These are phyloP conservation scores for Eciton burchellii DNA, from an alignment of 1,140 invertebrate species.

Conservation along the genomic window DNA sequence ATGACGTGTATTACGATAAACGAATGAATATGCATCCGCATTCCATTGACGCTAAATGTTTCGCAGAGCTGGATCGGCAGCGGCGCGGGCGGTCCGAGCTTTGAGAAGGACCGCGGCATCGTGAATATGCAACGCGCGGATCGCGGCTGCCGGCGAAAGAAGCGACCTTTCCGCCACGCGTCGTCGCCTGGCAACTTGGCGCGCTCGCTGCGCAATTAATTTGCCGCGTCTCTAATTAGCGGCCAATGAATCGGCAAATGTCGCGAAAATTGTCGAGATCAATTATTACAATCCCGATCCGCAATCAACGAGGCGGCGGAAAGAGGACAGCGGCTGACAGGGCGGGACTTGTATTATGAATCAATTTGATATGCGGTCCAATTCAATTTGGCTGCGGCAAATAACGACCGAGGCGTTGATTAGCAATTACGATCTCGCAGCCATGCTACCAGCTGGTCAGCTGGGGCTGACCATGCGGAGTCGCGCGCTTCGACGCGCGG, in stretches of 20 bases:
- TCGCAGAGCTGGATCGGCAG: slow-evolving; percentile 4
- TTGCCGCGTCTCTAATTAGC: slow-evolving; percentile 35
- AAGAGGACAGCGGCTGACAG: neutral
- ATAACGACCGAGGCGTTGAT: slow-evolving; percentile 60
- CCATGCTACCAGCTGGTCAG: slow-evolving; percentile 1
- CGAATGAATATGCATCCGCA: slow-evolving; percentile 49
- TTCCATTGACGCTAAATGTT: neutral
- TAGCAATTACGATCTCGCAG: slow-evolving; percentile 72
- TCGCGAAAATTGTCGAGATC: slow-evolving; percentile 26
- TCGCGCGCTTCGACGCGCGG: no score
- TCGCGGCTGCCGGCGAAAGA: neutral
- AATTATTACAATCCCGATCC: slow-evolving; percentile 45
- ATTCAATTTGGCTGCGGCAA: slow-evolving; percentile 59
- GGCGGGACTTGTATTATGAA: slow-evolving; percentile 15
- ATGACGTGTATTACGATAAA: slow-evolving; percentile 31
- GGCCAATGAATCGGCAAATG: slow-evolving; percentile 20
- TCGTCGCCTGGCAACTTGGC: neutral
- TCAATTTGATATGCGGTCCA: slow-evolving; percentile 30
- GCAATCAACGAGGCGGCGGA: neutral
- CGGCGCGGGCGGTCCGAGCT: slow-evolving; percentile 9
- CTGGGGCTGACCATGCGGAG: neutral
- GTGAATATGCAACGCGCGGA: slow-evolving; percentile 47
- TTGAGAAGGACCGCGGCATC: slow-evolving; percentile 49
- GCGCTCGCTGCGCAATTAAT: slow-evolving; percentile 14
- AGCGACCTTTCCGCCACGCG: neutral